These are phyloP conservation scores for Suncus etruscus DNA, from an alignment of 2,113 vertebrate species.

Conservation along the genomic window DNA sequence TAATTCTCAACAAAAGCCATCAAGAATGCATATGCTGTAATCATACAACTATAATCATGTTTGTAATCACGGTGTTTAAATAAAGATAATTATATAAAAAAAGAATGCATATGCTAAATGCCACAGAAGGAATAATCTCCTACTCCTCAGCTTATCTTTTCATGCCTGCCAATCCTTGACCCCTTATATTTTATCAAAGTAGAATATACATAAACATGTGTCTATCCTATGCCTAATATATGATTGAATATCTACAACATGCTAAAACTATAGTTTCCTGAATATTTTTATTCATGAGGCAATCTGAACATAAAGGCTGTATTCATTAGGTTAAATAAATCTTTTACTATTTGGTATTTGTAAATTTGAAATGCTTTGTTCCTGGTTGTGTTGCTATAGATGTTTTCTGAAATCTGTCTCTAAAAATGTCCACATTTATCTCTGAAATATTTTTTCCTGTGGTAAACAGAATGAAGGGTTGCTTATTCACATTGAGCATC, in stretches of 20 bases:
- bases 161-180: slow-evolving; percentile 16
- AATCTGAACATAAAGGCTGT: slow-evolving; percentile 28
- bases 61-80: too few relatives aligned
- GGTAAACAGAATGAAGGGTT: slow-evolving; percentile 27
- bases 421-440: slow-evolving; percentile 34
- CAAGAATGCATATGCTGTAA: neutral
- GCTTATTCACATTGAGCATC: neutral
- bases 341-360: slow-evolving; percentile 33
- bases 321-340: slow-evolving; percentile 43
- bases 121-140: neutral
- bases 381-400: slow-evolving; percentile 15
- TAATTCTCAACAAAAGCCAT: neutral
- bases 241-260: slow-evolving; percentile 46
- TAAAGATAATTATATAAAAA: too few relatives aligned
- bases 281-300: slow-evolving; percentile 64
- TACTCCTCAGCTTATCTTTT: neutral
- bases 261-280: slow-evolving; percentile 43
- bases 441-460: neutral
- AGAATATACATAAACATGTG: slow-evolving; percentile 36
- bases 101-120: neutral
- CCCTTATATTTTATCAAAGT: slow-evolving; percentile 40
- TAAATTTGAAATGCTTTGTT: slow-evolving; percentile 26
- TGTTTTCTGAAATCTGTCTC: slow-evolving; percentile 46
- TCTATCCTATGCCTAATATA: neutral
- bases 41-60: too few relatives aligned